Percentiles rank a stretch among this genome's conserved stretches.
phyloP scores from a whole-genome alignment of 2,888 invertebrate genomes.

The Drosophila silvestris region DNA sequence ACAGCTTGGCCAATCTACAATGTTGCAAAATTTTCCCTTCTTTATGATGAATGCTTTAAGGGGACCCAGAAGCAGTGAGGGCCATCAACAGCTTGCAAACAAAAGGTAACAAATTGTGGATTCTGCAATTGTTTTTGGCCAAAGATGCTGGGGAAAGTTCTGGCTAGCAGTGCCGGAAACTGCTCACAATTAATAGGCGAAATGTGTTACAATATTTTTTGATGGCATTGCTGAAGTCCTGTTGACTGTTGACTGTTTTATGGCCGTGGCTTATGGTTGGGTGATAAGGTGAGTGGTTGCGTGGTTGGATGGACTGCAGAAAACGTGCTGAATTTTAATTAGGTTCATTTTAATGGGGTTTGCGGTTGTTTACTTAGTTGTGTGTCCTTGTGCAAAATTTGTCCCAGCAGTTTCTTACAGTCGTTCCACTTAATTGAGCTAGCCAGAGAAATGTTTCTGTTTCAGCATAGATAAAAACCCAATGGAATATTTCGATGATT shows the following conservation, averaged over 20 bases:
- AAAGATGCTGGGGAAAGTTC: slow-evolving; percentile 9
- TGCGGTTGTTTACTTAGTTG: slow-evolving; percentile 57
- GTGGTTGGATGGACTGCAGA: slow-evolving; percentile 16
- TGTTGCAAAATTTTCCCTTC: slow-evolving; percentile 61
- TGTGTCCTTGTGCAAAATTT: slow-evolving; percentile 24
- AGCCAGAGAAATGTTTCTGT: slow-evolving; percentile 7
- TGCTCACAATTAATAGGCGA: slow-evolving; percentile 74
- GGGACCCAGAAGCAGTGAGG: slow-evolving; percentile 12
- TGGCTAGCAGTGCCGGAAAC: slow-evolving; percentile 14
- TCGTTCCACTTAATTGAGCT: slow-evolving; percentile 31
- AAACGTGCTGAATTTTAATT: slow-evolving; percentile 81
- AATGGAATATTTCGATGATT: not conserved
- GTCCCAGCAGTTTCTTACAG: slow-evolving; percentile 4
- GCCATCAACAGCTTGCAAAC: slow-evolving; percentile 14
- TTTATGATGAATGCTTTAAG: slow-evolving; percentile 49
- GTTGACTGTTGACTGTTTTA: slow-evolving; percentile 59
- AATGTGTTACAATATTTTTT: slow-evolving; percentile 79
- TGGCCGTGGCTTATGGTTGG: slow-evolving; percentile 55
- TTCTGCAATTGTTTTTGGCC: slow-evolving; percentile 35
- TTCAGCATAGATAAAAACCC: not conserved
- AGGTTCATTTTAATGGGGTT: slow-evolving; percentile 65
- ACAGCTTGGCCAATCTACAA: slow-evolving; percentile 43
- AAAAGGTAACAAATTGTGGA: slow-evolving; percentile 46
- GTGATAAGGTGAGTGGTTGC: slow-evolving; percentile 22
- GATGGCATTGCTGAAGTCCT: slow-evolving; percentile 67